Base-by-base conservation (phyloP, 1,140 invertebrate genomes). In the Drosophila setifemur region DNA sequence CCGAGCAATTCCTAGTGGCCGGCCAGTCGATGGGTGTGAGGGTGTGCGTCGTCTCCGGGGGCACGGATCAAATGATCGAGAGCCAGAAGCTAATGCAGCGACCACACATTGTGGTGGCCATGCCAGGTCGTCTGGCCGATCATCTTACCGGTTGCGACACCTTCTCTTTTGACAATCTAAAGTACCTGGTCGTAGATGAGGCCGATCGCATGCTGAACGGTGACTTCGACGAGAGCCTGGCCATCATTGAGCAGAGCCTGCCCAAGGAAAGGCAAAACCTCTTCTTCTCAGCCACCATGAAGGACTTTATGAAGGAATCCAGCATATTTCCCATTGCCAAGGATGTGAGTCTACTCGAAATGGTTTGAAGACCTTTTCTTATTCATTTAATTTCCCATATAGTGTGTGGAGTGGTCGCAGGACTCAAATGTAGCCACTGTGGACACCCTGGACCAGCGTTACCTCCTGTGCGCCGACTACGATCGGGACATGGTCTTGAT, bases 231-330 rank as follows among this genome's bases (percentile, higher is more conserved):
- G 92, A 94, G 25, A 95, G 96, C 78, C 92, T 99, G 16, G 92
- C 95, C 87, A 95, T 94, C 45, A 98, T 99, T 78, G 95, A 98
- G 83, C 91, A 93, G 58, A 93, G 93, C 5, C 90, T 99, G 35
- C 96, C 98, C 0, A 93, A 94, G 67, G 93, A 95, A 37, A 93
- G 95, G 72, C 96, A 97, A 86, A 97, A 95, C 14, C 92, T 98
- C 25, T 92, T 99, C 18, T 99, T 99, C 87, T 99, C 98, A 53
- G 98, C 98, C 1, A 99, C 98, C 9, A 97, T 99, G 89, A 98
- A 97, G 5, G 96, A 98, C 89, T 91, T 92, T 63, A 92, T 93
- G 0, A 92, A 90, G 14, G 91, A 93, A 49, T 90, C 87, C 0
- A 90, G 89, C 53, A 79, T 90, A 55, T 90, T 90, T 53, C 87